Percentiles rank a stretch among this genome's conserved stretches.
Conservation (phyloP, 2,113 vertebrate species). For the Tichodroma muraria region DNA sequence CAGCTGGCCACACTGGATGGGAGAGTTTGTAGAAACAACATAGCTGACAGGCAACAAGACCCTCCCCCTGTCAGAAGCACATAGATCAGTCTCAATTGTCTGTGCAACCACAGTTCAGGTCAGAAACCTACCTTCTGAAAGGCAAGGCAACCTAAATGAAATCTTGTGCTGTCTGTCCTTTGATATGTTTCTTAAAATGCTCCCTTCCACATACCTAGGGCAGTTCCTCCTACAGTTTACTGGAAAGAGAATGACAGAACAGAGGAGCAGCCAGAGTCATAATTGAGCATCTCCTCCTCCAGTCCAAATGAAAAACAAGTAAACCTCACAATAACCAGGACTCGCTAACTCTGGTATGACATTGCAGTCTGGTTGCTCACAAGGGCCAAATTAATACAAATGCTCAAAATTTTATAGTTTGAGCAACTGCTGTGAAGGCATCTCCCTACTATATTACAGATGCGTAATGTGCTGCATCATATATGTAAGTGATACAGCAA, state of each 20-base stretch:
- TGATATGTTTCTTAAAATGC: background rate
- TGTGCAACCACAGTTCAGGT: background rate
- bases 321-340: background rate
- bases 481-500: background rate
- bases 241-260: background rate
- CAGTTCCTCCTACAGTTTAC: background rate
- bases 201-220: background rate
- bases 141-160: background rate
- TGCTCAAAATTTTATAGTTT: background rate
- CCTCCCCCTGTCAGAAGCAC: background rate
- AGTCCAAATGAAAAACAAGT: background rate
- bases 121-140: background rate
- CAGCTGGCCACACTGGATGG: background rate
- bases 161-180: background rate
- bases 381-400: background rate
- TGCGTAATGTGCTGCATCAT: background rate
- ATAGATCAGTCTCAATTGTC: background rate
- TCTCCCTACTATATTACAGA: background rate
- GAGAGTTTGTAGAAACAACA: background rate
- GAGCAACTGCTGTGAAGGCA: background rate
- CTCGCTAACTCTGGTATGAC: background rate
- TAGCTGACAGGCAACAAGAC: background rate
- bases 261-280: background rate
- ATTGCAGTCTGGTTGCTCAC: background rate
- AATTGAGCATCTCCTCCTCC: accelerated